These are phyloP conservation scores for Sinelater perroti DNA, from an alignment of 2,888 invertebrate genomes.

Conservation along the genomic window DNA sequence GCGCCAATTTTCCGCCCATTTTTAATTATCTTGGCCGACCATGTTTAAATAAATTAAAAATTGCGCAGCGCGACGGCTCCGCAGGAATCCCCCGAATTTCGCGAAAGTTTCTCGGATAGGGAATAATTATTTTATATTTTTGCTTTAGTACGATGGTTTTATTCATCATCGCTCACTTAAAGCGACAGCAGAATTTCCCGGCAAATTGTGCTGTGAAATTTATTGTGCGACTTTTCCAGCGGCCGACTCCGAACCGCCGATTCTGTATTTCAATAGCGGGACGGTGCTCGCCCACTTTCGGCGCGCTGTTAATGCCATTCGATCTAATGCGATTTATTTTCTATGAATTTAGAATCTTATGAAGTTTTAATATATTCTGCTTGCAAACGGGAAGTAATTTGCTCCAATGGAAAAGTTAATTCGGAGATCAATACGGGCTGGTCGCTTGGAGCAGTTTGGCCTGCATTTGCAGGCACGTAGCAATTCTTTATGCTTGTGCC, in stretches of 20 bases:
- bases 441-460: too few relatives aligned
- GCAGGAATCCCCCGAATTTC: too few relatives aligned
- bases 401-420: conserved; percentile 30
- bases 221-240: conserved; percentile 25
- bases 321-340: conserved; percentile 36
- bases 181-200: conserved; percentile 26
- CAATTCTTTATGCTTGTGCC: too few relatives aligned
- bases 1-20: too few relatives aligned
- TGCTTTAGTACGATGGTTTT: conserved; percentile 25
- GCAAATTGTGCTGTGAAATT: conserved; percentile 29
- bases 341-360: conserved; percentile 34
- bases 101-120: conserved; percentile 9
- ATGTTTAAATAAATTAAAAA: too few relatives aligned
- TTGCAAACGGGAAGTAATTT: conserved; percentile 30
- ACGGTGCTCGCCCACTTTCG: conserved; percentile 14
- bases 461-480: too few relatives aligned
- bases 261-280: conserved; percentile 29
- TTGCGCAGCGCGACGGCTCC: too few relatives aligned
- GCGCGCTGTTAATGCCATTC: conserved; percentile 23
- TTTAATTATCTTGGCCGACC: too few relatives aligned
- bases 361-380: conserved; percentile 37
- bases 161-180: conserved; percentile 31
- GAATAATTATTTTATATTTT: conserved; percentile 28
- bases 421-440: conserved; percentile 31
- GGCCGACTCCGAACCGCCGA: conserved; percentile 16